A percentile compares a stretch with the other conserved stretches of the same genome.
These are phyloP conservation scores for Fistularia commersonii DNA, from an alignment of 2,797 vertebrate species.

Conservation along the genomic window DNA sequence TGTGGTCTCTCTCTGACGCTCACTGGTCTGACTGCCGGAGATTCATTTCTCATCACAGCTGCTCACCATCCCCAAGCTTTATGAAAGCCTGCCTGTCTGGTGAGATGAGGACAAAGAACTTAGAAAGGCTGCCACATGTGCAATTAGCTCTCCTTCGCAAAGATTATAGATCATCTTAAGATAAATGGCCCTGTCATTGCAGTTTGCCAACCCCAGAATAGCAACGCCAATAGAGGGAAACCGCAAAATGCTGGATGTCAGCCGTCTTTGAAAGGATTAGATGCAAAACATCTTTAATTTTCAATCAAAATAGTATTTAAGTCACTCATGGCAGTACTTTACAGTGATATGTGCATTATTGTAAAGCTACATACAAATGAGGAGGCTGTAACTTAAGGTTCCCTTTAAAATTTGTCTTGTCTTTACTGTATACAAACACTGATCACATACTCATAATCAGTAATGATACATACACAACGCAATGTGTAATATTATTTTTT, in stretches of 20 bases:
- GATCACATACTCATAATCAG: slow-evolving; percentile 25
- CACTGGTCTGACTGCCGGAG: slow-evolving; percentile 50
- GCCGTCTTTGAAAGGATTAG: slow-evolving; percentile 30
- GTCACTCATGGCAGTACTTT: slow-evolving; percentile 45
- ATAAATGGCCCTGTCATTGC: slow-evolving; percentile 52
- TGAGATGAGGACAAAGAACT: slow-evolving; percentile 47
- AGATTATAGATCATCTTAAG: slow-evolving; percentile 62
- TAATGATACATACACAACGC: slow-evolving; percentile 30
- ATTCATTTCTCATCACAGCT: slow-evolving; percentile 67
- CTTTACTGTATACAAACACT: slow-evolving; percentile 17
- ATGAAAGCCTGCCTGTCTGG: slow-evolving; percentile 70
- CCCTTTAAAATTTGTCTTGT: slow-evolving; percentile 17
- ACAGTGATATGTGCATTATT: slow-evolving; percentile 58
- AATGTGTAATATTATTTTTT: slow-evolving; percentile 36
- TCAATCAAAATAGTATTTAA: slow-evolving; percentile 59
- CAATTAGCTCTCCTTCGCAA: slow-evolving; percentile 63
- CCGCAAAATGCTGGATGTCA: slow-evolving; percentile 40
- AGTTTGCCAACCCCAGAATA: slow-evolving; percentile 52
- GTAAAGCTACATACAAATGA: slow-evolving; percentile 31
- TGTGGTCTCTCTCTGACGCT: slow-evolving; percentile 70
- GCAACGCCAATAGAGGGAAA: slow-evolving; percentile 45
- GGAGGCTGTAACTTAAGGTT: slow-evolving; percentile 25
- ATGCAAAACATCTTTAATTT: slow-evolving; percentile 67
- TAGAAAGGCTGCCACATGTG: slow-evolving; percentile 54
- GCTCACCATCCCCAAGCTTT: slow-evolving; percentile 62